These are phyloP conservation scores for Adelosebastes latens DNA, from an alignment of 2,797 vertebrate genomes.

Conservation along the genomic window DNA sequence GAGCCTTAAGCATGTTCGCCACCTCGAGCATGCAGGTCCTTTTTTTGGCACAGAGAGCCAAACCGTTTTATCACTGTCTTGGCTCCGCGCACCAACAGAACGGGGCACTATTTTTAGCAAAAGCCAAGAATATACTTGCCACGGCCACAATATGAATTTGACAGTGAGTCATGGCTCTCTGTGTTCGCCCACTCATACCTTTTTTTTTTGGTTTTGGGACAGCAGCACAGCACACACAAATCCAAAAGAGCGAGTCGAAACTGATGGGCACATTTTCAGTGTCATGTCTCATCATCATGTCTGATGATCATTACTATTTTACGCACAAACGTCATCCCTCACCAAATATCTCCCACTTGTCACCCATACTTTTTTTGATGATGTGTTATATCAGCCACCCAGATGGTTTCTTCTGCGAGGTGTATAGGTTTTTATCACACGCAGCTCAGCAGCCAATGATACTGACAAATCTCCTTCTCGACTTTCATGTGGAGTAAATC, in stretches of 20 bases:
- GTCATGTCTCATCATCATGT: neutral
- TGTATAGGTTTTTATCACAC: conserved; percentile 20
- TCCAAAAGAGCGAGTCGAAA: conserved; percentile 44
- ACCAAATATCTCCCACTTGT: conserved; percentile 39
- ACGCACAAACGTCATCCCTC: conserved; percentile 16
- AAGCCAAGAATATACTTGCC: conserved; percentile 66
- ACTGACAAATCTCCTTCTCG: conserved; percentile 40
- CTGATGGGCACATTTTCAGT: conserved; percentile 17
- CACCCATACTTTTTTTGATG: conserved; percentile 13
- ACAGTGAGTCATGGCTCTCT: conserved; percentile 72
- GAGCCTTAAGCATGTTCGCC: conserved; percentile 23
- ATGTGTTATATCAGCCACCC: conserved; percentile 41
- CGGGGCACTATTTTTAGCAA: conserved; percentile 67
- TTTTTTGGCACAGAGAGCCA: conserved; percentile 47
- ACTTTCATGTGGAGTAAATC: conserved; percentile 52
- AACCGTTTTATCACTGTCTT: conserved; percentile 66
- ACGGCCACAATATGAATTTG: conserved; percentile 66
- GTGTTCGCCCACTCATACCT: conserved; percentile 64
- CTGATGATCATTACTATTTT: neutral
- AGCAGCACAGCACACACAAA: conserved; percentile 18
- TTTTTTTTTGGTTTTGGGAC: conserved; percentile 31
- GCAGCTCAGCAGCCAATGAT: conserved; percentile 18
- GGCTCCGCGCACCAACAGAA: conserved; percentile 46
- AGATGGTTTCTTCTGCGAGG: conserved; percentile 13
- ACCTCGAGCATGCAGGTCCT: conserved; percentile 35